Base-by-base conservation (phyloP, 2,797 vertebrate species). In the Cryptoblepharus egeriae region DNA sequence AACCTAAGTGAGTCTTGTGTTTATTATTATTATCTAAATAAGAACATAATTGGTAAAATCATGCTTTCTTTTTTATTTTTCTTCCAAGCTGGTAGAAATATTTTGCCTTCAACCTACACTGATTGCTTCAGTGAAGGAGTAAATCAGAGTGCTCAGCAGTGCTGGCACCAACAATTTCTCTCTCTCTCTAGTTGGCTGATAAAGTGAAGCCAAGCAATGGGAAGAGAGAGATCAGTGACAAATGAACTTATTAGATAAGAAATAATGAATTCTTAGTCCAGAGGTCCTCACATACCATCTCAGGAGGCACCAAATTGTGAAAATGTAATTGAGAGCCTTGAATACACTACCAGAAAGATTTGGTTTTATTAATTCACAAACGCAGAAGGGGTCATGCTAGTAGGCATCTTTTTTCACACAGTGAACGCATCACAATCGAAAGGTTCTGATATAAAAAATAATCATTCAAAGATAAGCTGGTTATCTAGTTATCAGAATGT, bases 291-390 rank as follows among this genome's bases (percentile, higher is more conserved):
- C 39, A 13, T 52, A 20, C 39, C 45, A 49, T 20, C n/a, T 7
- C 37, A 63, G 75, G n/a, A 68, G 11, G 9, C 67, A 60, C 20
- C 28, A 35, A 32, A 57, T 32, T 9, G 0, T 58, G 60, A 42
- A 52, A 37, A 39, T 32, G 39, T 80, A 80, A 78, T 5, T 42
- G 73, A 32, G 39, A 30, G 16, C 5, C 63, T 58, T 49, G 57
- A 70, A 52, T 28, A 37, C 57, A 68, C 63, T 76, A 49, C 0
- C 49, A 1, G 12, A 26, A 12, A 64, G 39, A 60, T 42, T 60
- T 35, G 39, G 64, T 30, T 73, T 42, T 71, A 74, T 42, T 75
- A 75, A 18, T 75, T 80, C 49, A 78, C 13, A 87, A 72, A 37
- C 1, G 60, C 61, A 10, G 49, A 11, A 71, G 9, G 58, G 5